A percentile compares a stretch with the other conserved stretches of the same genome.
Conservation (phyloP, 1,140 invertebrate genomes). For the Drosophila hydei region DNA sequence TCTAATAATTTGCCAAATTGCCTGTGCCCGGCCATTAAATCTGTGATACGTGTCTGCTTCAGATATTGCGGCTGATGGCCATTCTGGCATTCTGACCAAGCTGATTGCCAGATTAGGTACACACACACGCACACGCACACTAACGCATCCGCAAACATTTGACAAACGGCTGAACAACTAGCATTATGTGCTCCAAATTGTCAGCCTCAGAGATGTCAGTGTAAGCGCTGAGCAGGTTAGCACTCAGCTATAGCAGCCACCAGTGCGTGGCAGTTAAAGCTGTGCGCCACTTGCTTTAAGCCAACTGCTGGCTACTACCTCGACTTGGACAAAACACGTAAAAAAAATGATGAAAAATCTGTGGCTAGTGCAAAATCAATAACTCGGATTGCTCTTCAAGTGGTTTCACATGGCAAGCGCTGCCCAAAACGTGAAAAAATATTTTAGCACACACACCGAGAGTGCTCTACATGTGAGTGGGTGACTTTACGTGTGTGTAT, state of each 20-base stretch:
- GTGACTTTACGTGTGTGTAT: not conserved
- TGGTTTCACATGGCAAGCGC: slow-evolving; percentile 59
- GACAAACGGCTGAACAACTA: slow-evolving; percentile 32
- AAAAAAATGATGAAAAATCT: slow-evolving; percentile 52
- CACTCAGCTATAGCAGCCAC: slow-evolving; percentile 13
- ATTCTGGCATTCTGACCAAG: slow-evolving; percentile 24
- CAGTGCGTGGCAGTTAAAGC: slow-evolving; percentile 31
- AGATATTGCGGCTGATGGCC: slow-evolving; percentile 34
- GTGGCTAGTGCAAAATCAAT: slow-evolving; percentile 74
- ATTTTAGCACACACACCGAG: slow-evolving; percentile 22
- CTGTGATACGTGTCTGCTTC: slow-evolving; percentile 70
- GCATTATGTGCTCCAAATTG: slow-evolving; percentile 63
- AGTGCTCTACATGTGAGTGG: slow-evolving; percentile 15
- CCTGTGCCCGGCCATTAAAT: slow-evolving; percentile 80
- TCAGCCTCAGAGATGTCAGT: slow-evolving; percentile 52
- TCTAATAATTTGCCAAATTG: slow-evolving; percentile 83
- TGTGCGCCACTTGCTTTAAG: slow-evolving; percentile 46
- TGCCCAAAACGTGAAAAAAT: slow-evolving; percentile 38
- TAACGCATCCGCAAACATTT: slow-evolving; percentile 13
- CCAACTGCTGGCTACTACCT: slow-evolving; percentile 10
- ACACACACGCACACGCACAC: slow-evolving; percentile 34
- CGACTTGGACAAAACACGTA: not conserved
- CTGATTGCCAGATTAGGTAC: slow-evolving; percentile 71
- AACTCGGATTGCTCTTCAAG: slow-evolving; percentile 53
- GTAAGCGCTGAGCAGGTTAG: slow-evolving; percentile 31